Base-by-base conservation (phyloP, 2,888 invertebrate species). In the Thymelicus acteon region DNA sequence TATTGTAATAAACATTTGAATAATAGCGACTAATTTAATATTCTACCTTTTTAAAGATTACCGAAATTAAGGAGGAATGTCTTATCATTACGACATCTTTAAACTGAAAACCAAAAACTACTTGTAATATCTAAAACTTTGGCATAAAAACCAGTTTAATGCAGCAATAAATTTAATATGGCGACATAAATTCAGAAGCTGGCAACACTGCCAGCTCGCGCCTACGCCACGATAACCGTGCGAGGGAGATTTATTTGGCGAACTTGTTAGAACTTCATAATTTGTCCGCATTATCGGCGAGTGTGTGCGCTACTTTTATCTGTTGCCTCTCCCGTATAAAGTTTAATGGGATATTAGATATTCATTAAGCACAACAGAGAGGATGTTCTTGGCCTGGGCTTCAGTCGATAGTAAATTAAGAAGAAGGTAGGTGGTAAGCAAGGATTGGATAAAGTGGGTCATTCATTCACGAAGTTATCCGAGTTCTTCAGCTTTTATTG, bases 201-300 rank as follows among this genome's bases (percentile, higher is more conserved):
- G 86, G 87, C 86, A 88, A 81, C 88, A 79, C 85, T 72, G 72
- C 61, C 60, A 73, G 77, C 77, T 76, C 76, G 80, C 78, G 77
- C 78, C 76, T 76, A 75, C 79, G 79, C 81, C 72, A 79, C 85
- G 91, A 91, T 91, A 91, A 91, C 89, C 90, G 85, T 87, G 81
- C 82, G 80, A 83, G 82, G 75, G 87, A 92, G 92, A 92, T 92
- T 92, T 92, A 92, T 92, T 89, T 86, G 80, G 77, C 78, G 78
- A 91, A 92, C 89, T 91, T 91, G 88, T 90, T 91, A 89, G 82
- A 92, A 92, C 90, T 92, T 92, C 85, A 88, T 89, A 89, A 91
- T 92, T 90, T 89, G 82, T 75, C 78, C 80, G 90, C 81, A 91
- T 91, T 90, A 90, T 90, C 90, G 85, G 84, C 79, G 80, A 80